Evolutionary conservation across 2,797 vertebrate species (phyloP).

Genomic region (Thaleichthys pacificus): DNA sequence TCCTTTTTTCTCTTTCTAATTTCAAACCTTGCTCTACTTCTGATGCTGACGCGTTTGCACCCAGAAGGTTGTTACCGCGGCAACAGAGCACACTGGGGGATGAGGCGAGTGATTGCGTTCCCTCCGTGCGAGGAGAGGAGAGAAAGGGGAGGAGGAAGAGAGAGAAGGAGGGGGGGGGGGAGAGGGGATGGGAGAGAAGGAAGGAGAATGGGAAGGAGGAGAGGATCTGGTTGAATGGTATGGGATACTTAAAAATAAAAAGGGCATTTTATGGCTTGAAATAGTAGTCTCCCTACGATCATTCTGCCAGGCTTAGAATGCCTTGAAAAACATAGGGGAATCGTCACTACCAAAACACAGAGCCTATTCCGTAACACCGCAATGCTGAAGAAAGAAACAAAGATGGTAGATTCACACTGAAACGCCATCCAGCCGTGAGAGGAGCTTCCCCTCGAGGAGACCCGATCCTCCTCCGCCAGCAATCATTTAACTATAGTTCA

Average conservation of each 20-base stretch:
- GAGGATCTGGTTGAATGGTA: neutral
- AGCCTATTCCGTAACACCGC: neutral
- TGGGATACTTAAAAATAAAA: neutral
- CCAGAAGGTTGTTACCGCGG: slow-evolving; percentile 59
- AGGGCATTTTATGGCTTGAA: neutral
- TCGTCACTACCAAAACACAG: neutral
- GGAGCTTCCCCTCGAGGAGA: neutral
- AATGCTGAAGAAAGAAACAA: neutral
- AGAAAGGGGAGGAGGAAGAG: neutral
- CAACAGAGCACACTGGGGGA: slow-evolving; percentile 41
- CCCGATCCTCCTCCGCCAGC: neutral
- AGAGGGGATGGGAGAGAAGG: neutral
- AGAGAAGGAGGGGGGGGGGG: neutral
- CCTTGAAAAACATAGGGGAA: neutral
- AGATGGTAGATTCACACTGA: neutral
- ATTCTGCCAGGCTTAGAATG: neutral
- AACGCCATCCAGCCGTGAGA: neutral
- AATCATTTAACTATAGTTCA: neutral
- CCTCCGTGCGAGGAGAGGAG: slow-evolving; percentile 34
- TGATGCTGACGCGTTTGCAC: slow-evolving; percentile 53
- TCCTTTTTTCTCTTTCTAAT: slow-evolving; percentile 45
- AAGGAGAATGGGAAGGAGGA: neutral
- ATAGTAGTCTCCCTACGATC: neutral
- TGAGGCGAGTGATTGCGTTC: slow-evolving; percentile 49
- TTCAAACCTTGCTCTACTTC: slow-evolving; percentile 60